Evolutionary conservation across 2,888 invertebrate genomes (phyloP).

Genomic region (Pinctada fucata): DNA sequence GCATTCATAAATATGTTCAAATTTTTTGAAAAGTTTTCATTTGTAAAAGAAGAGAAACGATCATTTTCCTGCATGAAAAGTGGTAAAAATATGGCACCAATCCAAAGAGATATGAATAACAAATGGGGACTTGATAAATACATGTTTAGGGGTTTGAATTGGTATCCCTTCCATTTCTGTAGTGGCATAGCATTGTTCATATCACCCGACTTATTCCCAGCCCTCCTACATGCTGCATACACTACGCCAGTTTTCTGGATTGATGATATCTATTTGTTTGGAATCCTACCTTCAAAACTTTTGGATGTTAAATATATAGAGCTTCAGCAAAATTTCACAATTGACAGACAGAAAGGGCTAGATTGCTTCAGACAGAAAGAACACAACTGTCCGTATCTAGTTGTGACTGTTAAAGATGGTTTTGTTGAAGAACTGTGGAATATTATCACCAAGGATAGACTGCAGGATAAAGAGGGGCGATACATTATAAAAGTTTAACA

Average conservation of each 20-base stretch:
- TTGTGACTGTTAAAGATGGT: slow-evolving; percentile 27
- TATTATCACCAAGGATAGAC: slow-evolving; percentile 13
- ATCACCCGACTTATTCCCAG: slow-evolving; percentile 48
- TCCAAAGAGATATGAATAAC: slow-evolving; percentile 27
- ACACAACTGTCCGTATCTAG: slow-evolving; percentile 22
- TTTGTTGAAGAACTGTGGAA: slow-evolving; percentile 24
- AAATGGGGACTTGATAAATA: slow-evolving; percentile 45
- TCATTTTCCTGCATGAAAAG: slow-evolving; percentile 39
- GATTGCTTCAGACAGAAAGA: slow-evolving; percentile 15
- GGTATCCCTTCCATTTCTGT: slow-evolving; percentile 61
- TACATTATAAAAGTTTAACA: neutral
- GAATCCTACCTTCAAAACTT: slow-evolving; percentile 49
- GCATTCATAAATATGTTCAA: slow-evolving; percentile 44
- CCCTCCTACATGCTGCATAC: slow-evolving; percentile 50
- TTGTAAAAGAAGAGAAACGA: slow-evolving; percentile 19
- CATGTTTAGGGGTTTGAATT: slow-evolving; percentile 23
- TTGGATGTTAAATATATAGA: slow-evolving; percentile 14
- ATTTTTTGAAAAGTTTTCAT: slow-evolving; percentile 30
- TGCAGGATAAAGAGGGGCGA: slow-evolving; percentile 20
- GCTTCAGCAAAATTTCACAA: slow-evolving; percentile 21
- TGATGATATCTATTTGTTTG: slow-evolving; percentile 64
- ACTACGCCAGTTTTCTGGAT: slow-evolving; percentile 52
- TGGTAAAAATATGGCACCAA: slow-evolving; percentile 26
- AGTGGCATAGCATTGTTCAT: slow-evolving; percentile 58
- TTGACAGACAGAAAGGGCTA: slow-evolving; percentile 8